Evolutionary conservation across 2,113 vertebrate species (phyloP).

Genomic region (Serinus canaria): DNA sequence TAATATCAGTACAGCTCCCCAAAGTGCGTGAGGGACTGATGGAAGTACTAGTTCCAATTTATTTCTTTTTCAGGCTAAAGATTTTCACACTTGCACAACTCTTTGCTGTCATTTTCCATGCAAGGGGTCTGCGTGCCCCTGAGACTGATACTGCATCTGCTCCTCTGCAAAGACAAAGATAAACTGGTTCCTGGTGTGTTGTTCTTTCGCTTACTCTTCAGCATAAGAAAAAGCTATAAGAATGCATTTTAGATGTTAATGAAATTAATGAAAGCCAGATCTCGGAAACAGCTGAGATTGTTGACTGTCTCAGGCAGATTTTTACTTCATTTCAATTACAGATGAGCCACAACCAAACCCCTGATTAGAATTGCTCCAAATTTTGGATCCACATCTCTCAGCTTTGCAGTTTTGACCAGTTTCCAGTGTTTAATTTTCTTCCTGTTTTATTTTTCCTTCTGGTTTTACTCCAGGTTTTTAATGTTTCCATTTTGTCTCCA

Average conservation of each 20-base stretch:
- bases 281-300: constrained; percentile 54
- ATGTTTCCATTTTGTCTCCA: neutral
- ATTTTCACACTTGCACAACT: constrained; percentile 1
- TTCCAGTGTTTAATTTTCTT: constrained; percentile 18
- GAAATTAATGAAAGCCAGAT: constrained; percentile 67
- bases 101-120: neutral
- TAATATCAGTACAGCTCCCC: neutral
- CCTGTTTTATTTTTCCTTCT: neutral
- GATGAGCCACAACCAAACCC: constrained; percentile 44
- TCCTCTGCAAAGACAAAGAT: constrained; percentile 21
- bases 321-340: constrained; percentile 66
- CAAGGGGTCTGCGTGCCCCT: neutral
- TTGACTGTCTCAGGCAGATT: constrained; percentile 66
- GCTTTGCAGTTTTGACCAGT: constrained; percentile 26
- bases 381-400: constrained; percentile 40
- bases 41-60: neutral
- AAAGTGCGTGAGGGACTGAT: neutral
- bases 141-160: constrained; percentile 30
- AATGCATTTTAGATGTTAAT: constrained; percentile 67
- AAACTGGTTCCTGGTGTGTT: constrained; percentile 33
- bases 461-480: constrained; percentile 20
- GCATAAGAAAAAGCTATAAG: constrained; percentile 59
- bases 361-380: constrained; percentile 51
- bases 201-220: constrained; percentile 40
- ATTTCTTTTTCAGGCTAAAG: neutral